Evolutionary conservation across 2,888 invertebrate genomes (phyloP), one percentile per base, ranked within the genome.

Genomic region (Abrostola triplasia): DNA sequence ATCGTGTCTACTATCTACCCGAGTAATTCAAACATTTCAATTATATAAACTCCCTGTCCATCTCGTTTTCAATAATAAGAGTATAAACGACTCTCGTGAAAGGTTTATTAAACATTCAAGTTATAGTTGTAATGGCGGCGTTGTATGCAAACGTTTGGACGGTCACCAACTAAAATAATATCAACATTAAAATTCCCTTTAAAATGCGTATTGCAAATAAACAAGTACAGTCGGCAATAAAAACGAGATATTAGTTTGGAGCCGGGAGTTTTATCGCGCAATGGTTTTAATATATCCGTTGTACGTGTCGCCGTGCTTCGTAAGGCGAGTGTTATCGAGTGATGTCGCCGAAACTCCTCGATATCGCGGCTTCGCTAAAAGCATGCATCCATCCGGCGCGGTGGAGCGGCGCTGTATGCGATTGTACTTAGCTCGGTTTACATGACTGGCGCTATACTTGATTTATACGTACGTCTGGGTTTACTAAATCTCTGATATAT

Each of bases 371-470:
- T 57, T 73, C 76, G 85, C 86, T 88, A 88, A 90, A 85, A 90
- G 89, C 85, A 81, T 77, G 67, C 84, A 84, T 88, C 84, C 83
- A 84, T 88, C 84, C 82, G 74, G 70, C 68, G 71, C 73, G 75
- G 58, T 24, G 24, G 24, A 24, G 24, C 24, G 24, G 24, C 70
- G 80, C 80, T 70, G 77, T 81, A 82, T 79, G 77, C 78, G 82
- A 84, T 81, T 84, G 77, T 70, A 66, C 37, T 51, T 38, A 24
- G 53, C 48, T 11, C 5, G 35, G 84, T 9, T 85, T 76, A 84
- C 82, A 87, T 86, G 80, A 0, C 44, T 59, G 12, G 36, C 9
- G 24, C 2, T 4, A n/a, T 9, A 24, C 7, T 10, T 24, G 8
- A 24, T 13, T 24, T 24, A 24, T 47, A 13, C 1, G 13, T 47